Evolutionary conservation across 1,140 invertebrate genomes (phyloP).

Genomic region (Diabrotica virgifera): DNA sequence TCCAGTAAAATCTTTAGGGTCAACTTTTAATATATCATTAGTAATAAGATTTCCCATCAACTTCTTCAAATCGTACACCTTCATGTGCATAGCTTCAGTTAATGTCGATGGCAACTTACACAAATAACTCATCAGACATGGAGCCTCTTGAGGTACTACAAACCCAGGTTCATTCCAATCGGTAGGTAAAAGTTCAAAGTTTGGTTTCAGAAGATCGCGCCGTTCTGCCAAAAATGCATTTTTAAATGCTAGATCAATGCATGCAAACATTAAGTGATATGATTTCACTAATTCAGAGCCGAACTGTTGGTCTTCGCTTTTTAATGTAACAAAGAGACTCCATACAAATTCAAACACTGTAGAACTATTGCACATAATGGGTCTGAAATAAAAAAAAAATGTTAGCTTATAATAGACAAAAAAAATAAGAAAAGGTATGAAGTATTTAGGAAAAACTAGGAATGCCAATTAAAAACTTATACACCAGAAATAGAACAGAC

Average conservation of each 20-base stretch:
- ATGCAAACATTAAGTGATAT: constrained; percentile 86
- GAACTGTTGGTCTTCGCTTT: constrained; percentile 76
- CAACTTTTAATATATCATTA: constrained; percentile 68
- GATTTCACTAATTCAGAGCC: constrained; percentile 93
- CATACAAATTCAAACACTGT: constrained; percentile 91
- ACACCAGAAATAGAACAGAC: no score
- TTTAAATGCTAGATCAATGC: constrained; percentile 85
- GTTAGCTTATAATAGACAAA: no score
- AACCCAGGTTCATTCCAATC: constrained; percentile 70
- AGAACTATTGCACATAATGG: constrained; percentile 68
- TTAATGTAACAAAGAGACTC: constrained; percentile 91
- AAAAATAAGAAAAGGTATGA: background rate
- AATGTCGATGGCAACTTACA: constrained; percentile 77
- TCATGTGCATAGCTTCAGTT: constrained; percentile 85
- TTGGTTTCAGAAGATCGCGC: constrained; percentile 80
- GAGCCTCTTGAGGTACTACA: constrained; percentile 61
- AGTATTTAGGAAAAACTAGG: no score
- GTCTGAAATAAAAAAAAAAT: constrained; percentile 47
- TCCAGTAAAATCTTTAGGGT: constrained; percentile 62
- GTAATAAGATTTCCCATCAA: constrained; percentile 79
- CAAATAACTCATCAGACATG: constrained; percentile 80
- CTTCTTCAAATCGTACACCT: constrained; percentile 83
- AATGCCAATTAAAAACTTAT: no score
- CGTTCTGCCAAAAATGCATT: constrained; percentile 80
- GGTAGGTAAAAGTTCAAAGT: constrained; percentile 73